These are phyloP conservation scores for Drosophila meridionalis DNA, from an alignment of 2,888 invertebrate genomes.

Conservation along the genomic window DNA sequence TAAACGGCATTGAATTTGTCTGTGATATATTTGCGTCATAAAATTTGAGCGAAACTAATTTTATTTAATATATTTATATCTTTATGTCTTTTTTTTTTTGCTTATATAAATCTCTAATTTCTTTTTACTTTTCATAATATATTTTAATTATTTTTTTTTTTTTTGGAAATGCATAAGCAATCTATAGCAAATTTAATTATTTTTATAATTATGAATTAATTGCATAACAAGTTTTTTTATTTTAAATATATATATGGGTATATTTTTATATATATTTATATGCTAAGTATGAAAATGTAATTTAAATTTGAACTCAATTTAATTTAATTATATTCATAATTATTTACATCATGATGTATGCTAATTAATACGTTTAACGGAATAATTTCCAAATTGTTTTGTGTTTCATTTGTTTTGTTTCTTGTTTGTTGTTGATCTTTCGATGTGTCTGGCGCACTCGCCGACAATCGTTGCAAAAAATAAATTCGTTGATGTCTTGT, in stretches of 20 bases:
- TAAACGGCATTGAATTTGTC: slow-evolving; percentile 57
- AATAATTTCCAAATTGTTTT: slow-evolving; percentile 27
- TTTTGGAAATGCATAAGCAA: slow-evolving; percentile 19
- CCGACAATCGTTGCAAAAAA: slow-evolving; percentile 45
- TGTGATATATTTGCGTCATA: slow-evolving; percentile 26
- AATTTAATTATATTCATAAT: slow-evolving; percentile 72
- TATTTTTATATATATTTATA: slow-evolving; percentile 21
- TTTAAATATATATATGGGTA: slow-evolving; percentile 25
- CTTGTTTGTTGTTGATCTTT: slow-evolving; percentile 25
- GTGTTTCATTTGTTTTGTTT: slow-evolving; percentile 18
- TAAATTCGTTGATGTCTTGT: slow-evolving; percentile 57
- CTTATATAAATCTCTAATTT: slow-evolving; percentile 12
- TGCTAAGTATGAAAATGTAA: slow-evolving; percentile 64
- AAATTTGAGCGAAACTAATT: slow-evolving; percentile 32
- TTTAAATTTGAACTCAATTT: slow-evolving; percentile 70
- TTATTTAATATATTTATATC: slow-evolving; percentile 4
- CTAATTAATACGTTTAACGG: slow-evolving; percentile 61
- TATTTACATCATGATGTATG: slow-evolving; percentile 71
- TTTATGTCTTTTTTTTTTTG: slow-evolving; percentile 14
- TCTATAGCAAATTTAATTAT: slow-evolving; percentile 16
- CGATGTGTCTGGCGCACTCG: slow-evolving; percentile 24
- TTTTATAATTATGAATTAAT: slow-evolving; percentile 39
- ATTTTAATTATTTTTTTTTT: not conserved
- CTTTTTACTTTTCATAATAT: not conserved
- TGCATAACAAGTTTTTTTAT: slow-evolving; percentile 15